Conservation (phyloP, 2,113 vertebrate species). For the Okapia johnstoni region DNA sequence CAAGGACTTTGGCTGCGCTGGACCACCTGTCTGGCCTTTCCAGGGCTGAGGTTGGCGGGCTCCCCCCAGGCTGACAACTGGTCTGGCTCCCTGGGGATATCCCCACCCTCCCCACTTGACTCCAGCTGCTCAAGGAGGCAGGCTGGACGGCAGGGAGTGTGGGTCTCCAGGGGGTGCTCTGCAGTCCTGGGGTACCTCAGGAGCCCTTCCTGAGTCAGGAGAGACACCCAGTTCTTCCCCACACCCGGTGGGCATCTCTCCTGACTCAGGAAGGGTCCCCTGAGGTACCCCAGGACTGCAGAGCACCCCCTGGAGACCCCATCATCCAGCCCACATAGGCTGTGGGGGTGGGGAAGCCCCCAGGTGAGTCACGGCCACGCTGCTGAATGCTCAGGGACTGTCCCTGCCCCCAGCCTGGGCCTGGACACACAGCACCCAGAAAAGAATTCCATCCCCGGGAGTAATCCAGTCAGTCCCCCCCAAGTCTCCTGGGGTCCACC, state of each 20-base stretch:
- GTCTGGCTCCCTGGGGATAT: not conserved
- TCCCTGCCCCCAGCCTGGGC: not conserved
- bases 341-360: not conserved
- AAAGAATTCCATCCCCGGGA: not conserved
- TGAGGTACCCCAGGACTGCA: not conserved
- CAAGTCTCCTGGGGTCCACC: not conserved
- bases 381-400: not conserved
- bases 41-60: not conserved
- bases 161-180: not conserved
- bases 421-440: not conserved
- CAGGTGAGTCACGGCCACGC: constrained; percentile 45
- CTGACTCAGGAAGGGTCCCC: not conserved
- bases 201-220: not conserved
- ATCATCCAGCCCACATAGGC: too few relatives aligned
- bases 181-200: not conserved
- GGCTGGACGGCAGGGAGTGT: not conserved
- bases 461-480: not conserved
- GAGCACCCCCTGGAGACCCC: not conserved
- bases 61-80: not conserved
- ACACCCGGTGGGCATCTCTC: not conserved
- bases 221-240: not conserved
- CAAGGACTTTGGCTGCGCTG: not conserved
- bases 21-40: not conserved
- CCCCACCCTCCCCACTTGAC: not conserved
- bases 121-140: not conserved